phyloP scores from a whole-genome alignment of 1,140 invertebrate species.

The Periplaneta americana region DNA sequence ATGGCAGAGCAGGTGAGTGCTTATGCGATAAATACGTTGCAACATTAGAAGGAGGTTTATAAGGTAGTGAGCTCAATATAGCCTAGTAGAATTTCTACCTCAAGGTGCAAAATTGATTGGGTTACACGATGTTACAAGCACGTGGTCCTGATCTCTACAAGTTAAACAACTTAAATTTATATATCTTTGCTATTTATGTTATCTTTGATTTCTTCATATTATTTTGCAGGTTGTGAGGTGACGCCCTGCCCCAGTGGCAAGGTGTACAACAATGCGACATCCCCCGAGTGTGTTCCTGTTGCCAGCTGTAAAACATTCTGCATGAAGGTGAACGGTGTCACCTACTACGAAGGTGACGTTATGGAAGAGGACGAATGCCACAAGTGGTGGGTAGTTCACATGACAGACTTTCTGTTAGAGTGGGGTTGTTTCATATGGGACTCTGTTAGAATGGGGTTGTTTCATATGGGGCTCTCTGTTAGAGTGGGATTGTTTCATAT shows the following conservation, averaged over 20 bases:
- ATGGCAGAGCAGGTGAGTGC: too few species aligned
- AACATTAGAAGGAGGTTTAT: too few species aligned
- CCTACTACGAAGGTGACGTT: constrained; percentile 70
- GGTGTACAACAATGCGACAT: constrained; percentile 62
- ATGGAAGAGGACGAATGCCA: constrained; percentile 70
- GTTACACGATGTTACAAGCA: too few species aligned
- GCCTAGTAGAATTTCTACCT: too few species aligned
- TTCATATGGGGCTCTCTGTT: too few species aligned
- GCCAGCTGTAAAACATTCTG: constrained; percentile 64
- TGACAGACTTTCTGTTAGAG: too few species aligned
- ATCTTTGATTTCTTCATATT: not conserved
- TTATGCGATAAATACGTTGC: too few species aligned
- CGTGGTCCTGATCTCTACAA: not conserved
- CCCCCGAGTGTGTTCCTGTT: constrained; percentile 65
- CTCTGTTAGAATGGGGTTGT: too few species aligned
- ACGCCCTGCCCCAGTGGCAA: constrained; percentile 64
- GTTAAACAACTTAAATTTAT: not conserved
- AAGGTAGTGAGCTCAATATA: too few species aligned
- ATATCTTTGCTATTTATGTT: not conserved
- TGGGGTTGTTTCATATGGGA: too few species aligned
- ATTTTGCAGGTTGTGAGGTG: constrained; percentile 51
- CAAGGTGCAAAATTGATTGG: too few species aligned
- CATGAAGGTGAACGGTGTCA: constrained; percentile 54
- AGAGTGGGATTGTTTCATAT: too few species aligned
- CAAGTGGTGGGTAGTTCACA: constrained; percentile 50